Conservation (phyloP, 2,888 invertebrate species). For the Zygogramma bicolorata region DNA sequence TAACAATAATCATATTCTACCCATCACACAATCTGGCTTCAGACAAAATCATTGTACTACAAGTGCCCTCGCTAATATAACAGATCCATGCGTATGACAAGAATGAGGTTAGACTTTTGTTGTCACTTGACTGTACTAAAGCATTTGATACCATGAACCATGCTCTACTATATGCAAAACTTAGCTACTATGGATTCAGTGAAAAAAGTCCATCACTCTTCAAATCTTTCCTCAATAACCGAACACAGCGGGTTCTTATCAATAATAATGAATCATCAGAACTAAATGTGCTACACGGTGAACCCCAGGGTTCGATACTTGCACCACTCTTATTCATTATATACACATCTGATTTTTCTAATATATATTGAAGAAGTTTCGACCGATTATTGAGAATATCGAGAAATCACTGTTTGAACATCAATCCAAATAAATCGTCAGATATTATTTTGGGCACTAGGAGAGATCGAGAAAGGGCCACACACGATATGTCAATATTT, state of each 20-base stretch:
- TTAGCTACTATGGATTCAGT: background rate
- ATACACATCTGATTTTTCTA: slow-evolving; percentile 16
- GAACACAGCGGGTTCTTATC: background rate
- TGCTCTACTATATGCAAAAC: background rate
- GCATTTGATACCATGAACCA: slow-evolving; percentile 6
- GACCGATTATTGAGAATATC: no score
- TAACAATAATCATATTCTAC: slow-evolving; percentile 21
- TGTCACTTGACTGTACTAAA: no score
- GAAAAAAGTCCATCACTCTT: background rate
- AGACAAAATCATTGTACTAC: background rate
- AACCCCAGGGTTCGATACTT: slow-evolving; percentile 18
- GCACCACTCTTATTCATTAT: slow-evolving; percentile 4
- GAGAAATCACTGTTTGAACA: no score
- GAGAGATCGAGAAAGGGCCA: no score
- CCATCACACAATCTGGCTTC: background rate
- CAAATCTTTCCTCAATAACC: no score
- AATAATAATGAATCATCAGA: background rate
- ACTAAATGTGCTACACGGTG: background rate
- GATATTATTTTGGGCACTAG: no score
- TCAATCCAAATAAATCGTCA: no score
- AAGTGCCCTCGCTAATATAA: background rate
- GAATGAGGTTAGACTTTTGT: no score
- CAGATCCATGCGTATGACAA: no score
- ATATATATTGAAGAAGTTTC: background rate
- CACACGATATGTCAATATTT: no score